Conservation (phyloP, 1,140 invertebrate species). For the Riptortus pedestris region DNA sequence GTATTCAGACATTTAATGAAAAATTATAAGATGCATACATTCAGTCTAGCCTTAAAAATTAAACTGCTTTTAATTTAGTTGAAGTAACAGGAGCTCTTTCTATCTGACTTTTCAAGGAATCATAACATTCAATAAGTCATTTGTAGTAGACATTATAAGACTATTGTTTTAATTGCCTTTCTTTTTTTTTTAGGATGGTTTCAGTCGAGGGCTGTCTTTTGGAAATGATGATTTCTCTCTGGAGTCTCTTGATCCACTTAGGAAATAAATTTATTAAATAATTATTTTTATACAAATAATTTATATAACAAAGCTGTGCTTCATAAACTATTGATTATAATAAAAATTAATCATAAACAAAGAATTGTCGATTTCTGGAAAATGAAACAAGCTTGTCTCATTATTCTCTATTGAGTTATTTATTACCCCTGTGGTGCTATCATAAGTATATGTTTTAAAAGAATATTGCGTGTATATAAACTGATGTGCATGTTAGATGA, state of each 20-base stretch:
- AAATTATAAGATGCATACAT: too few relatives aligned
- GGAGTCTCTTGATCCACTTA: slow-evolving; percentile 69
- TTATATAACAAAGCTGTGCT: background rate
- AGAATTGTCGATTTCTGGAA: background rate
- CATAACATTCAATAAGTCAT: too few relatives aligned
- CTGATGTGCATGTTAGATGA: background rate
- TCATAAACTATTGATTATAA: background rate
- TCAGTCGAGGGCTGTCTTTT: slow-evolving; percentile 65
- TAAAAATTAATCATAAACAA: background rate
- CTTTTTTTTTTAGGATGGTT: slow-evolving; percentile 58
- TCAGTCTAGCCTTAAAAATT: too few relatives aligned
- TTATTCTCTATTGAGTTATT: background rate
- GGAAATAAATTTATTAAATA: slow-evolving; percentile 35
- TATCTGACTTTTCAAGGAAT: too few relatives aligned
- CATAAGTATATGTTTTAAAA: background rate
- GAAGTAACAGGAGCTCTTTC: too few relatives aligned
- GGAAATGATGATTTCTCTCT: slow-evolving; percentile 76
- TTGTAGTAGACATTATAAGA: too few relatives aligned
- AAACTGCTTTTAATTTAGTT: too few relatives aligned
- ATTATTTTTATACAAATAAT: background rate
- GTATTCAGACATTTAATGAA: too few relatives aligned
- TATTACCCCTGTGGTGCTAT: slow-evolving; percentile 8
- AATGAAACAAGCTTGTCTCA: background rate
- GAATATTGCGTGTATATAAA: slow-evolving; percentile 7
- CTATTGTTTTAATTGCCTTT: too few relatives aligned